Conservation (phyloP, 2,113 vertebrate genomes). For the Tursiops truncatus region DNA sequence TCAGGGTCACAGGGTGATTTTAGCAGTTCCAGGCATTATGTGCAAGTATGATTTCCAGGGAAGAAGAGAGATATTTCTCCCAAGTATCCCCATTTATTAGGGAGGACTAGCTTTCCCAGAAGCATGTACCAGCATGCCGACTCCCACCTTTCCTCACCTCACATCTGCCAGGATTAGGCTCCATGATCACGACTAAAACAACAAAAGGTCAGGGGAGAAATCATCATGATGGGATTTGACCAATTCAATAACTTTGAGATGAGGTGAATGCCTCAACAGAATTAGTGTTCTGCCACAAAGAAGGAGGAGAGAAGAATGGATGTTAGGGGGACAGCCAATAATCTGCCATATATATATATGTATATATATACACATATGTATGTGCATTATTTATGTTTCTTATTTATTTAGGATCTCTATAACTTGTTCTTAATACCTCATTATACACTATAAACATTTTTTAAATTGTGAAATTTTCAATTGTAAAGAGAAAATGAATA, state of each 20-base stretch:
- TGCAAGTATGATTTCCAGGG: neutral
- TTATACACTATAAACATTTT: neutral
- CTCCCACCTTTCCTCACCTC: neutral
- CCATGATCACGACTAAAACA: neutral
- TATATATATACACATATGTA: fast-evolving
- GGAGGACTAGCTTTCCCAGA: conserved; percentile 6
- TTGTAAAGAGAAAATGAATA: neutral
- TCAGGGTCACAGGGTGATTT: neutral
- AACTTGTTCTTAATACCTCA: neutral
- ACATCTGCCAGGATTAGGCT: neutral
- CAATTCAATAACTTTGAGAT: neutral
- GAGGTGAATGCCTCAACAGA: neutral
- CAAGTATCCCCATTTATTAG: neutral
- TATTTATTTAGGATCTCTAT: conserved; percentile 1
- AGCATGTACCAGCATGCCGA: neutral
- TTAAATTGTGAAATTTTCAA: conserved; percentile 8
- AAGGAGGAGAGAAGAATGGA: neutral
- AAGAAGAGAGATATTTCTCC: neutral
- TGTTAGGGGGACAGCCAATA: neutral
- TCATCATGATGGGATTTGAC: neutral
- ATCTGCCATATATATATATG: neutral
- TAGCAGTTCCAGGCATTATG: neutral
- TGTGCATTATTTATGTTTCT: neutral
- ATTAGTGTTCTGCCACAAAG: neutral
- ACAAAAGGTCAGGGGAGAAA: neutral